These are phyloP conservation scores for Ephestia elutella DNA, from an alignment of 1,140 invertebrate genomes.

Conservation along the genomic window DNA sequence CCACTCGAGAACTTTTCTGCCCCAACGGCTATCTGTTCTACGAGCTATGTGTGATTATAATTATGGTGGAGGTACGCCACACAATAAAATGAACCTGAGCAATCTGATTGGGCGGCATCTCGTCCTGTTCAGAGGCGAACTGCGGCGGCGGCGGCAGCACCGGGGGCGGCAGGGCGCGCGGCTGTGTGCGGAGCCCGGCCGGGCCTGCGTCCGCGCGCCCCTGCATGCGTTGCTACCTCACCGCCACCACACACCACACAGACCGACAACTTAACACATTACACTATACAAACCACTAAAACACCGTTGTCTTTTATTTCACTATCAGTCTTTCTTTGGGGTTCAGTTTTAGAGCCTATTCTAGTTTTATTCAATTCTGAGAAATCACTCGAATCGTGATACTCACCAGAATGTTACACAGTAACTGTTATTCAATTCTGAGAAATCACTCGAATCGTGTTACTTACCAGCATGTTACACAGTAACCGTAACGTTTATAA, in stretches of 20 bases:
- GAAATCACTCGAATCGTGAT: too few species aligned
- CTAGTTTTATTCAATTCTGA: not conserved
- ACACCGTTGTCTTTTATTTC: not conserved
- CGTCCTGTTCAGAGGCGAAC: constrained; percentile 61
- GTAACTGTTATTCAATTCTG: too few species aligned
- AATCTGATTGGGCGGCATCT: constrained; percentile 66
- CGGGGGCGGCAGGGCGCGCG: constrained; percentile 62
- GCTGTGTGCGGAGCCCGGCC: constrained; percentile 63
- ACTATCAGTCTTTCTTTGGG: not conserved
- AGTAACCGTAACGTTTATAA: too few species aligned
- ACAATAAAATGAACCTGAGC: constrained; percentile 44
- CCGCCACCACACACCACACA: constrained; percentile 32
- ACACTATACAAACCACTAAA: not conserved
- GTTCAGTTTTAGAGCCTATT: not conserved
- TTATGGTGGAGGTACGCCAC: too few species aligned
- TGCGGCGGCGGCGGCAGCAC: constrained; percentile 68
- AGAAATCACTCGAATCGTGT: too few species aligned
- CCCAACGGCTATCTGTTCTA: too few species aligned
- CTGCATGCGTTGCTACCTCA: constrained; percentile 60
- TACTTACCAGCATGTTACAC: too few species aligned
- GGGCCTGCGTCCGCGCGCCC: constrained; percentile 65
- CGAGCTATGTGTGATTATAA: too few species aligned
- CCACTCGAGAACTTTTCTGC: too few species aligned
- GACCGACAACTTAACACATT: constrained; percentile 21
- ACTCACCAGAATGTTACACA: too few species aligned